Evolutionary conservation across 2,113 vertebrate species (phyloP).

Genomic region (Petrocephalus microphthalmus): DNA sequence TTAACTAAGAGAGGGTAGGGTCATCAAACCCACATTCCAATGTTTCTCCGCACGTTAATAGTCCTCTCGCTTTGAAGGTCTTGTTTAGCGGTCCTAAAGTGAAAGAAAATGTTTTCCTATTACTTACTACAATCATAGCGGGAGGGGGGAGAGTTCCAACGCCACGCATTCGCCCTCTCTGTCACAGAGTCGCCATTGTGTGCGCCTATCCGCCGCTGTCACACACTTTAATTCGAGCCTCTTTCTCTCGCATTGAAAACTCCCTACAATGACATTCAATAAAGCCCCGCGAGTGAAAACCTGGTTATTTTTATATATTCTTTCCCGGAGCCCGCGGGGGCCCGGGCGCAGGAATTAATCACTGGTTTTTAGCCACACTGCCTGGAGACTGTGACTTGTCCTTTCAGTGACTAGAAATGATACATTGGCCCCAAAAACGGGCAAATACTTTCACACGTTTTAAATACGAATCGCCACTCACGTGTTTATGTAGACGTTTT

Average conservation of each 20-base stretch:
- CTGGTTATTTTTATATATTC: constrained; percentile 97
- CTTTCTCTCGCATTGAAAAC: constrained; percentile 99
- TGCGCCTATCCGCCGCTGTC: constrained; percentile 99
- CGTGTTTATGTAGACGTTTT: constrained; percentile 15
- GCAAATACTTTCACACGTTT: constrained; percentile 26
- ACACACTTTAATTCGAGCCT: constrained; percentile 99
- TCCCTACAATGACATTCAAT: constrained; percentile 99
- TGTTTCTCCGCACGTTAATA: constrained; percentile 76
- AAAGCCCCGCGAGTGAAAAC: constrained; percentile 94
- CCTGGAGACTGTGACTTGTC: constrained; percentile 63
- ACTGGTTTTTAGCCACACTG: constrained; percentile 84
- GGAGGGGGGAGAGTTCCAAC: constrained; percentile 87
- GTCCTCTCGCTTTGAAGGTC: constrained; percentile 84
- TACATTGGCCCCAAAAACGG: constrained; percentile 59
- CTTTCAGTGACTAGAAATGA: constrained; percentile 58
- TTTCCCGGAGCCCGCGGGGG: constrained; percentile 79
- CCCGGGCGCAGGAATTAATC: constrained; percentile 84
- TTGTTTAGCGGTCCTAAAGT: constrained; percentile 91
- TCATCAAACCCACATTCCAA: constrained; percentile 64
- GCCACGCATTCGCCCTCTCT: constrained; percentile 87
- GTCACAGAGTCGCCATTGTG: constrained; percentile 99
- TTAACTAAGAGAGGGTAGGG: constrained; percentile 1
- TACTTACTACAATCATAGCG: constrained; percentile 99
- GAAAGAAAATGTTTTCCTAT: constrained; percentile 99
- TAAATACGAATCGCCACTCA: constrained; percentile 13